phyloP scores from a whole-genome alignment of 2,888 invertebrate genomes.

The Drosophila maculinotata region DNA sequence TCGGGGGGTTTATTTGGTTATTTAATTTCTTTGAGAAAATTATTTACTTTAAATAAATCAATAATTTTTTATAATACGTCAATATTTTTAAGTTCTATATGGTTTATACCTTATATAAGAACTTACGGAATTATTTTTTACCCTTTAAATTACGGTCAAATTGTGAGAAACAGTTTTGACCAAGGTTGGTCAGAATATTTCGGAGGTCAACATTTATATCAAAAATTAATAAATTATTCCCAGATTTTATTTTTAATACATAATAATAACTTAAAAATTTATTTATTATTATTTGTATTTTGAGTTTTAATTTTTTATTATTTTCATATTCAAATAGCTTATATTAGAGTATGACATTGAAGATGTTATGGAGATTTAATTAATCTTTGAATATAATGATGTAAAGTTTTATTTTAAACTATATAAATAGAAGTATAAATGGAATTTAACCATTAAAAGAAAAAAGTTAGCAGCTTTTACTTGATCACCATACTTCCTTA shows the following conservation, averaged over 20 bases:
- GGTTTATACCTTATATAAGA: conserved; percentile 84
- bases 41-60: conserved; percentile 35
- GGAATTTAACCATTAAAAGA: conserved; percentile 82
- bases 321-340: conserved; percentile 84
- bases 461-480: conserved; percentile 89
- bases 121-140: conserved; percentile 85
- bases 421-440: conserved; percentile 81
- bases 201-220: conserved; percentile 85
- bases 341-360: conserved; percentile 82
- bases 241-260: conserved; percentile 78
- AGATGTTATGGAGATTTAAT: conserved; percentile 85
- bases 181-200: conserved; percentile 86
- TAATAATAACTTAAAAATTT: conserved; percentile 86
- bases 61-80: conserved; percentile 78
- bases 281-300: conserved; percentile 86
- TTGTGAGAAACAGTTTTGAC: conserved; percentile 85
- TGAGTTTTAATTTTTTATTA: conserved; percentile 77
- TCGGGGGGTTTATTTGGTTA: conserved; percentile 84
- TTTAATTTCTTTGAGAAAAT: conserved; percentile 84
- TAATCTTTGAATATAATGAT: conserved; percentile 82
- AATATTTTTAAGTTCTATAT: conserved; percentile 85
- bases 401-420: conserved; percentile 88
- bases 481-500: conserved; percentile 87
- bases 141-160: conserved; percentile 85
- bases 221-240: conserved; percentile 84